phyloP scores from a whole-genome alignment of 2,113 vertebrate genomes.

The Climacteris rufus region DNA sequence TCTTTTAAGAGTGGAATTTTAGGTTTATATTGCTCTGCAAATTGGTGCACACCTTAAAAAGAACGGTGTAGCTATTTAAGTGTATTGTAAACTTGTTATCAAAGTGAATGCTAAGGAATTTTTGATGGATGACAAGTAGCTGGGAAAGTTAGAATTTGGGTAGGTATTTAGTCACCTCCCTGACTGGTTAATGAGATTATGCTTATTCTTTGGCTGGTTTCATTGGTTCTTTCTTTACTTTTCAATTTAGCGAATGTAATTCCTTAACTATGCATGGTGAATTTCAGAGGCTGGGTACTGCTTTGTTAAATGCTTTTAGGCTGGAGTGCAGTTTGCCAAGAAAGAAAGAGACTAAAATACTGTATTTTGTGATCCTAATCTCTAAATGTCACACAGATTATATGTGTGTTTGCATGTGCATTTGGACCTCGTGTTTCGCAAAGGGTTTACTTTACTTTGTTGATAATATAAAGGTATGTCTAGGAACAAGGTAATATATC shows the following conservation, averaged over 20 bases:
- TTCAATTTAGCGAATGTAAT: neutral
- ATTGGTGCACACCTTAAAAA: neutral
- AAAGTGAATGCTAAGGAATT: slow-evolving; percentile 32
- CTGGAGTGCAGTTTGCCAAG: neutral
- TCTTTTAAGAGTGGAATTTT: neutral
- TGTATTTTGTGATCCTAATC: slow-evolving; percentile 27
- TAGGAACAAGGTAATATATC: slow-evolving; percentile 34
- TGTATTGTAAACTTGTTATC: slow-evolving; percentile 17
- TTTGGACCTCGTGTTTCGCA: slow-evolving; percentile 24
- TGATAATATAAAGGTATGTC: slow-evolving; percentile 46
- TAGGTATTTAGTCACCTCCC: neutral
- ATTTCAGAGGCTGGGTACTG: neutral
- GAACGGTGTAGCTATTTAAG: neutral
- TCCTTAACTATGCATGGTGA: neutral
- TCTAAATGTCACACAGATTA: slow-evolving; percentile 6
- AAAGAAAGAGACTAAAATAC: neutral
- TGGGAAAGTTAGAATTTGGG: slow-evolving; percentile 21
- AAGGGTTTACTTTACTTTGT: slow-evolving; percentile 54
- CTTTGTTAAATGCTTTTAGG: neutral
- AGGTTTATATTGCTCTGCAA: neutral
- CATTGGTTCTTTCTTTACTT: slow-evolving; percentile 2
- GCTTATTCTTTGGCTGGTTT: neutral
- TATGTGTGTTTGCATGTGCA: neutral
- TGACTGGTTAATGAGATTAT: neutral
- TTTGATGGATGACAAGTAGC: neutral